Percentiles rank a stretch among this genome's conserved stretches.
These are phyloP conservation scores for Apis laboriosa DNA, from an alignment of 1,140 invertebrate species.

Conservation along the genomic window DNA sequence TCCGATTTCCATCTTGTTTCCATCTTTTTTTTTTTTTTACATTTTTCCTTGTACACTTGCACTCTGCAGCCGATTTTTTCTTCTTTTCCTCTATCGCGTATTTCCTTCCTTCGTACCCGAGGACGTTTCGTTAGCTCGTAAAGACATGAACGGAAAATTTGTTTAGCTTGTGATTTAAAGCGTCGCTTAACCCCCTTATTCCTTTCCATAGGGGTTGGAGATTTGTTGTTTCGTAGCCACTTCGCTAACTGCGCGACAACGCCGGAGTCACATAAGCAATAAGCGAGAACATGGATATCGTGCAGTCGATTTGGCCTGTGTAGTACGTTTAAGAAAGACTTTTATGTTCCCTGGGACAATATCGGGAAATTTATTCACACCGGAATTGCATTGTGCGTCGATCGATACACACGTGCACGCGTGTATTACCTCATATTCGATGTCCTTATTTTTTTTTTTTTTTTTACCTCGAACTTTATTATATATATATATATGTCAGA, in stretches of 20 bases:
- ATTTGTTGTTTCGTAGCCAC: conserved; percentile 29
- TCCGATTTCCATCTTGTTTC: conserved; percentile 22
- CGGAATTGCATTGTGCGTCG: conserved; percentile 23
- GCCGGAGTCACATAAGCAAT: conserved; percentile 27
- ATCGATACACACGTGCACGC: conserved; percentile 38
- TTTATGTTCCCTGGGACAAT: conserved; percentile 33
- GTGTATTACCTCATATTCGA: not conserved
- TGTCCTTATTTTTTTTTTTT: not conserved
- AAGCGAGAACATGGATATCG: conserved; percentile 19
- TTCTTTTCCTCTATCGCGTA: not conserved
- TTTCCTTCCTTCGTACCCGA: not conserved
- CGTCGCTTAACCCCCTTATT: conserved; percentile 2
- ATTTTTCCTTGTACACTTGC: not conserved
- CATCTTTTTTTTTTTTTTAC: not conserved
- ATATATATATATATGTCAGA: not conserved
- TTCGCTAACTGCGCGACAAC: conserved; percentile 6
- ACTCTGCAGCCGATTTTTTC: not conserved
- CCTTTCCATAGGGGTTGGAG: not conserved
- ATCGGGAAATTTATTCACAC: conserved; percentile 41
- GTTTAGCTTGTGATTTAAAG: conserved; percentile 40
- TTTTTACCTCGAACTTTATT: not conserved
- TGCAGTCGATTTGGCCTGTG: conserved; percentile 38
- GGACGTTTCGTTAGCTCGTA: conserved; percentile 3
- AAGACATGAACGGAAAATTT: conserved; percentile 30
- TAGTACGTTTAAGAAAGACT: conserved; percentile 42